Conservation (phyloP, 2,888 invertebrate genomes). For the Chironomus tentans region DNA sequence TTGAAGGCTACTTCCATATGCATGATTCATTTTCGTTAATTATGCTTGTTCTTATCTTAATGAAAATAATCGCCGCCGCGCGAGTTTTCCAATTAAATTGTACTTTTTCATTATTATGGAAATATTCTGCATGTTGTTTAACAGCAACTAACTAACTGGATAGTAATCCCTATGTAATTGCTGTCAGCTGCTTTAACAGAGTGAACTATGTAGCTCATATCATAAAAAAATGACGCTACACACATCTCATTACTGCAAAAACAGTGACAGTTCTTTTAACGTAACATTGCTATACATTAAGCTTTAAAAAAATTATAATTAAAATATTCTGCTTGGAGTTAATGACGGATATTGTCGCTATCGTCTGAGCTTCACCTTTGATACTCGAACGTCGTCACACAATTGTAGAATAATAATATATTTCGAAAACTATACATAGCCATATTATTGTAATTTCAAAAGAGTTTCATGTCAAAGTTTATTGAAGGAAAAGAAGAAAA, state of each 20-base stretch:
- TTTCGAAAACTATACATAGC: neutral
- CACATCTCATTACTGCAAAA: neutral
- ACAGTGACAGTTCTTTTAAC: neutral
- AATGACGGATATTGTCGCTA: conserved; percentile 9
- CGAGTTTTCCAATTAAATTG: no score
- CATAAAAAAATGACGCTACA: neutral
- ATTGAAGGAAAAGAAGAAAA: neutral
- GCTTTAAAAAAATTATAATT: conserved; percentile 1
- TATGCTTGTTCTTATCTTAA: no score
- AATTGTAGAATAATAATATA: conserved; percentile 11
- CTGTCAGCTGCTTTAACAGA: no score
- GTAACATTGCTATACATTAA: neutral
- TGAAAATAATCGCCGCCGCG: no score
- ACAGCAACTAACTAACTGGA: no score
- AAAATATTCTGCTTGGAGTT: conserved; percentile 13
- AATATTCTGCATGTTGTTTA: no score
- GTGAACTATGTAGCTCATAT: no score
- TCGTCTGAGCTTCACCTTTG: conserved; percentile 13
- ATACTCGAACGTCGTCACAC: conserved; percentile 2
- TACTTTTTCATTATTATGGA: no score
- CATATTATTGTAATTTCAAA: neutral
- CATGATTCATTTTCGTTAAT: no score
- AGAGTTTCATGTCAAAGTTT: conserved; percentile 13
- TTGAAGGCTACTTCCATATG: no score
- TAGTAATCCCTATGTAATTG: no score